These are phyloP conservation scores for Dicyrtoma fusca DNA, from an alignment of 2,888 invertebrate genomes.

Conservation along the genomic window DNA sequence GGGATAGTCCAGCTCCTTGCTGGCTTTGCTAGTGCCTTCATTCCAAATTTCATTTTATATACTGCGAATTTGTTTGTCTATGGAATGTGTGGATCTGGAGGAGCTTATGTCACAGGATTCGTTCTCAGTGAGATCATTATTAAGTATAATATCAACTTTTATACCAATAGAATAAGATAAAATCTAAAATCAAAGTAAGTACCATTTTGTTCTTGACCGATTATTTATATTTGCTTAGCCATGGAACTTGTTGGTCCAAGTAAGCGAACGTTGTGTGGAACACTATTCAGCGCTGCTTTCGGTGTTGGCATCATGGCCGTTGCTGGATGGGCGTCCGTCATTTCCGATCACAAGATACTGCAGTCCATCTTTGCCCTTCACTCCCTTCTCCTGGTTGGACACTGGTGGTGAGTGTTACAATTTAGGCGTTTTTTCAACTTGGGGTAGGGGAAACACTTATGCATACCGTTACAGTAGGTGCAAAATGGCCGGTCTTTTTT, in stretches of 20 bases:
- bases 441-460: no score
- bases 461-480: no score
- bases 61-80: slow-evolving; percentile 66
- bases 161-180: not conserved
- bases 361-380: slow-evolving; percentile 80
- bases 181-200: not conserved
- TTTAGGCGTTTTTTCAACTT: no score
- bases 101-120: slow-evolving; percentile 69
- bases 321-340: slow-evolving; percentile 78
- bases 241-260: slow-evolving; percentile 84
- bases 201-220: not conserved
- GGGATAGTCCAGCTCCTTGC: slow-evolving; percentile 72
- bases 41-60: slow-evolving; percentile 64
- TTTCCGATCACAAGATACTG: slow-evolving; percentile 72
- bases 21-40: slow-evolving; percentile 74
- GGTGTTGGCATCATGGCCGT: slow-evolving; percentile 76
- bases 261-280: slow-evolving; percentile 77
- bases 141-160: no score
- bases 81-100: slow-evolving; percentile 82
- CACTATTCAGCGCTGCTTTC: slow-evolving; percentile 77
- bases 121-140: slow-evolving; percentile 62
- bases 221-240: slow-evolving; percentile 60
- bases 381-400: slow-evolving; percentile 71
- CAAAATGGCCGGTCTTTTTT: no score
- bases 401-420: slow-evolving; percentile 67